phyloP scores from a whole-genome alignment of 2,888 invertebrate species.

The Druceiella hillmani region DNA sequence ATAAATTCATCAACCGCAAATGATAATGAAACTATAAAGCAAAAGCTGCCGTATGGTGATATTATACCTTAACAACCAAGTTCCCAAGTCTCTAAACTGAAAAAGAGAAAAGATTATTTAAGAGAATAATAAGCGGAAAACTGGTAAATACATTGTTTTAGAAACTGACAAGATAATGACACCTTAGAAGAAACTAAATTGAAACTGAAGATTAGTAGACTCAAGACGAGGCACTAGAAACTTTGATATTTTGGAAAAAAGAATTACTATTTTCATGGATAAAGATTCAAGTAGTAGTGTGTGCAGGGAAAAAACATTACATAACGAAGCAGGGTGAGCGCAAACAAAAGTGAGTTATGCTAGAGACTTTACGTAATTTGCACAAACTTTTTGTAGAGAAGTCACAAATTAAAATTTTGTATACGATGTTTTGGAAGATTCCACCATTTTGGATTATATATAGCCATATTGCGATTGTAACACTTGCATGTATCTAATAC shows the following conservation, averaged over 20 bases:
- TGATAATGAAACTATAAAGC: slow-evolving; percentile 15
- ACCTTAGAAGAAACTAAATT: slow-evolving; percentile 14
- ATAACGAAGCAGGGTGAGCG: slow-evolving; percentile 13
- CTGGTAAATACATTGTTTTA: slow-evolving; percentile 12
- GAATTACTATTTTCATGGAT: slow-evolving; percentile 9
- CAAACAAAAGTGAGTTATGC: slow-evolving; percentile 16
- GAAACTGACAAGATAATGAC: slow-evolving; percentile 13
- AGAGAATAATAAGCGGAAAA: slow-evolving; percentile 12
- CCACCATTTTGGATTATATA: slow-evolving; percentile 15
- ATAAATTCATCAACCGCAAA: slow-evolving; percentile 9
- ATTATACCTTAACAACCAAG: slow-evolving; percentile 15
- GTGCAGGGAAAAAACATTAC: slow-evolving; percentile 14
- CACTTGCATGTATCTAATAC: too few relatives aligned
- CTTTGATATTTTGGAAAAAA: slow-evolving; percentile 8
- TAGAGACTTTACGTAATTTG: slow-evolving; percentile 13
- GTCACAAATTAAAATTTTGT: slow-evolving; percentile 9
- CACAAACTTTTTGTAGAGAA: slow-evolving; percentile 13
- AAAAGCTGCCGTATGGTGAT: slow-evolving; percentile 15
- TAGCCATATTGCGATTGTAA: slow-evolving; percentile 10
- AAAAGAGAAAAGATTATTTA: slow-evolving; percentile 15
- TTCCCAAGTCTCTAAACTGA: slow-evolving; percentile 9
- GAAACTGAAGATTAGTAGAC: slow-evolving; percentile 10
- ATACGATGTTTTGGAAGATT: too few relatives aligned
- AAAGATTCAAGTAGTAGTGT: slow-evolving; percentile 14
- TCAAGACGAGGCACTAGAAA: slow-evolving; percentile 9